Base-by-base conservation (phyloP, 2,888 invertebrate species). In the Biston betularia region DNA sequence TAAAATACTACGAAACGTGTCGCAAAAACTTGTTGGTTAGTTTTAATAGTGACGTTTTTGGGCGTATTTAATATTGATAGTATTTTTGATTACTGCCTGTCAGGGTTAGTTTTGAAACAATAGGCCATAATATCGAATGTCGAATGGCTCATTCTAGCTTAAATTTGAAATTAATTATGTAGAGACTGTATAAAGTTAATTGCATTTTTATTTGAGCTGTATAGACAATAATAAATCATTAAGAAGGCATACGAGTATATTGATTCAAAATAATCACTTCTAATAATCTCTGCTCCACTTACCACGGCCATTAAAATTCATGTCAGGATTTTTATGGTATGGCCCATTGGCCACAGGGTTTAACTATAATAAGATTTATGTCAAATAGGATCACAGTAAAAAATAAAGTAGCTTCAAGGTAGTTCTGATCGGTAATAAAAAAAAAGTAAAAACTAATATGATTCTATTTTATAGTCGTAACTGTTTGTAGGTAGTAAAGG, bases 341-440 rank as follows among this genome's bases (percentile, higher is more conserved):
- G 45, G 38, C 38, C 6, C 38, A 38, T 38, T 38, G 38, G 60
- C 55, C 55, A 50, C 45, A 52, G 52, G 62, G 49, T 50, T 44
- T 48, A 44, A 50, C 14, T 38, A 12, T 50, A 50, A 38, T 48
- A 55, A 48, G 50, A 60, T 60, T 45, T 60, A 60, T 59, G 53
- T 60, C 24, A 60, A 33, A 42, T 12, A 49, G 58, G 49, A 57
- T 48, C 57, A 48, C 11, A 48, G 2, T 24, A 58, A 58, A 48
- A 15, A 49, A 58, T 15, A 2, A 57, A 46, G 46, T 38, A 56
- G 45, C 75, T 75, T 73, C 62, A 68, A 74, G n/a, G 44, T 65
- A 75, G 76, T 75, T 71, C 76, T 77, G 70, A 70, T 78, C 73
- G 77, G 78, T 85, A 38, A 38, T 38, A 6, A 38, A 38, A 38